These are phyloP conservation scores for Strongylocentrotus purpuratus DNA, from an alignment of 35 echinoderm and acorn worm genomes.

Conservation along the genomic window DNA sequence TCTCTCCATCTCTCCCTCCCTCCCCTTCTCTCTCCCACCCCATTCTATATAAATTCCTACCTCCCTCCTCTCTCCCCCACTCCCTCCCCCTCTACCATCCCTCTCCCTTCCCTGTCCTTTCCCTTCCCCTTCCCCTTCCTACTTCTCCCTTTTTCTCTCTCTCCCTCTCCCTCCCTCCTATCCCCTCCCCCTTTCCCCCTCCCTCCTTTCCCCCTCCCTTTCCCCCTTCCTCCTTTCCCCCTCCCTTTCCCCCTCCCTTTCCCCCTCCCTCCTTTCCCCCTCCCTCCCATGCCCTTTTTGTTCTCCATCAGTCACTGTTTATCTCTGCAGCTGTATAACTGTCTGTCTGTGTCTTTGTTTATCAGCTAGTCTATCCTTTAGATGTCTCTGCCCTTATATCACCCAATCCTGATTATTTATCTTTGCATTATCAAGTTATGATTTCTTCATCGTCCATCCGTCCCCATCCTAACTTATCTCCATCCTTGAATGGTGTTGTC, in stretches of 20 bases:
- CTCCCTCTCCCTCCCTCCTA: not conserved
- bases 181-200: not conserved
- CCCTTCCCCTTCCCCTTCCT: not conserved
- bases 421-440: not conserved
- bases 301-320: not conserved
- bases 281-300: not conserved
- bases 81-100: not conserved
- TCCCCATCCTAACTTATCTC: not conserved
- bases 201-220: not conserved
- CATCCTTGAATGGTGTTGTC: not conserved
- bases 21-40: not conserved
- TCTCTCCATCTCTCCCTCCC: not conserved
- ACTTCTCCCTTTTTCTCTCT: not conserved
- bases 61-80: not conserved
- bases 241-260: not conserved
- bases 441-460: not conserved
- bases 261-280: not conserved
- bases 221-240: too few relatives aligned
- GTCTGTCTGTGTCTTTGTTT: not conserved
- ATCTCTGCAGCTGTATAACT: not conserved
- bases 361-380: not conserved
- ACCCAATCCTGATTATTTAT: not conserved
- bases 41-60: not conserved
- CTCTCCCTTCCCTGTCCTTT: not conserved
- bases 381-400: not conserved